Base-by-base conservation (phyloP, 2,888 invertebrate genomes). In the Crossocerus cetratus region DNA sequence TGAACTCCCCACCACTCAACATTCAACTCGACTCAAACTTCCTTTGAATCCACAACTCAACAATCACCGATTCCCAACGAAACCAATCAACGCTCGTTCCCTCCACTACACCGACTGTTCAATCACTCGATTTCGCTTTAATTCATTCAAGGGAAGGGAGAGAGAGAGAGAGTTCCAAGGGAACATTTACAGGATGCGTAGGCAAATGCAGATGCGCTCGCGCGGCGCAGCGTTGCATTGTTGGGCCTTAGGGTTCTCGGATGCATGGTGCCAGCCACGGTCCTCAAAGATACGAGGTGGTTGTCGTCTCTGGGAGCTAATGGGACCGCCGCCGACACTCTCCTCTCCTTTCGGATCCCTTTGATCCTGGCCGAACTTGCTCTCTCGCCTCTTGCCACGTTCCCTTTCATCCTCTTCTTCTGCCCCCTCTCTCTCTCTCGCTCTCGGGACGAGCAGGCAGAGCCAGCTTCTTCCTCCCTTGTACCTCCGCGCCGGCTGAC, bases 331-430 rank as follows among this genome's bases (percentile, higher is more conserved):
- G 80, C 76, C 80, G 78, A 81, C 81, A 82, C 80, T 75, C 82
- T 80, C 74, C 71, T 74, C 80, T 77, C 74, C 62, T 65, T 32
- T 69, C 75, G 80, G 77, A 69, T 82, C 82, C 62, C 88, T 88
- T 88, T 88, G 88, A 88, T 87, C 87, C 84, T 81, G 80, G 66
- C 88, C 88, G 88, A 85, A 85, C 86, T 86, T 85, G 86, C 86
- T 83, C 83, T 84, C 83, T 80, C 59, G 56, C 67, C 32, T 64
- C 71, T 59, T 76, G 58, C 69, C 44, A 3, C 53, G 54, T 21
- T 57, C 57, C 56, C 32, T 58, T 59, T 72, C 54, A 16, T 16
- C 16, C n/a, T 49, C 16, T 49, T 49, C 49, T 49, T 13, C 49
- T 49, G 4, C 3, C 4, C 23, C 23, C 23, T 23, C 23, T 23